Conservation (phyloP, 2,888 invertebrate species). For the Stenodema calcarata region DNA sequence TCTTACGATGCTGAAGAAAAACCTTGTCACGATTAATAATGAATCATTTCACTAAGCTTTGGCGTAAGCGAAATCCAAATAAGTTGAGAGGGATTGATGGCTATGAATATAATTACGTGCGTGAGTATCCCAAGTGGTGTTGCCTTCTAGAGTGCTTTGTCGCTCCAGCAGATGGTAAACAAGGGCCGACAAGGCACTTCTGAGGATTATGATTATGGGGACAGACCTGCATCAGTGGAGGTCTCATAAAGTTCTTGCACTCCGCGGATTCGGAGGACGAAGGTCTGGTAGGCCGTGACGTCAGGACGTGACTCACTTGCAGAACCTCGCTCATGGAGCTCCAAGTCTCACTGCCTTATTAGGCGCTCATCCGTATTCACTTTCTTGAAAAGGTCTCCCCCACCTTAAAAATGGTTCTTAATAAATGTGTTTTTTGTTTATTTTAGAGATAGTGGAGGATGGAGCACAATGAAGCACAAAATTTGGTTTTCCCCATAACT, state of each 20-base stretch:
- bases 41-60: too few relatives aligned
- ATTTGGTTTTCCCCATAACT: too few relatives aligned
- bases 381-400: neutral
- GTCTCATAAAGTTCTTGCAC: neutral
- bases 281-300: neutral
- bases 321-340: neutral
- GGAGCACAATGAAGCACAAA: too few relatives aligned
- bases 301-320: neutral
- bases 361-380: conserved; percentile 29
- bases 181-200: neutral
- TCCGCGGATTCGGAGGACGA: neutral
- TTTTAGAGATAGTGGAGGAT: too few relatives aligned
- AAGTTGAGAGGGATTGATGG: too few relatives aligned
- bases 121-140: neutral
- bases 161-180: neutral
- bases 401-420: neutral
- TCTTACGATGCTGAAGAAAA: too few relatives aligned
- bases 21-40: too few relatives aligned
- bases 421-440: neutral
- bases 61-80: too few relatives aligned
- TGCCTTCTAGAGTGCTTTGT: neutral
- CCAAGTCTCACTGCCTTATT: conserved; percentile 21
- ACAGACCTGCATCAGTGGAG: neutral
- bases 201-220: neutral
- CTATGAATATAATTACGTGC: too few relatives aligned